Evolutionary conservation across 2,113 vertebrate species (phyloP).

Genomic region (Malurus elegans): DNA sequence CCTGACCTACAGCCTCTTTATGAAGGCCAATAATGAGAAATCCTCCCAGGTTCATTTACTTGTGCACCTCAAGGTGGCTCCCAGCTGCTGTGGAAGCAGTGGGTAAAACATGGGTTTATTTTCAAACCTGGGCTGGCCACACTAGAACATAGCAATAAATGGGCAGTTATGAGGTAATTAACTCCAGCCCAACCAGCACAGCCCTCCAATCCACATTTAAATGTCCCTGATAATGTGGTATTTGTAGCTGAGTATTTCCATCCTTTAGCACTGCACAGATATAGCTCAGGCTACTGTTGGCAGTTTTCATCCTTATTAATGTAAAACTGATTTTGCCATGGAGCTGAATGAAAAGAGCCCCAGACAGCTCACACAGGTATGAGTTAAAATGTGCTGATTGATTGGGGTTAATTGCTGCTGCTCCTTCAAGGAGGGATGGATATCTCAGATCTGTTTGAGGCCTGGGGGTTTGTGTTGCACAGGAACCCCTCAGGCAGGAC

Average conservation of each 20-base stretch:
- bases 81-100: not conserved
- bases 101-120: not conserved
- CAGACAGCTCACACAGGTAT: fast-evolving
- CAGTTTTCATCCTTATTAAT: not conserved
- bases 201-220: not conserved
- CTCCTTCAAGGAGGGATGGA: not conserved
- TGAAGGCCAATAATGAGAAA: not conserved
- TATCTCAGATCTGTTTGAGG: not conserved
- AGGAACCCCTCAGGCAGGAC: not conserved
- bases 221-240: fast-evolving
- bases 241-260: not conserved
- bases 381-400: not conserved
- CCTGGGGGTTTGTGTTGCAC: not conserved
- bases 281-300: not conserved
- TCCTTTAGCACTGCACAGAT: not conserved
- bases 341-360: not conserved
- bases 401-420: not conserved
- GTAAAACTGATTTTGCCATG: not conserved
- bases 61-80: not conserved
- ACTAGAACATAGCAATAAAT: not conserved
- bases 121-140: not conserved
- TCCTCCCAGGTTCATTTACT: not conserved
- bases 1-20: not conserved
- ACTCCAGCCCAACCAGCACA: not conserved
- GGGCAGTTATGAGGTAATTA: not conserved